Conservation (phyloP, 2,113 vertebrate species). For the Ammodytes marinus region DNA sequence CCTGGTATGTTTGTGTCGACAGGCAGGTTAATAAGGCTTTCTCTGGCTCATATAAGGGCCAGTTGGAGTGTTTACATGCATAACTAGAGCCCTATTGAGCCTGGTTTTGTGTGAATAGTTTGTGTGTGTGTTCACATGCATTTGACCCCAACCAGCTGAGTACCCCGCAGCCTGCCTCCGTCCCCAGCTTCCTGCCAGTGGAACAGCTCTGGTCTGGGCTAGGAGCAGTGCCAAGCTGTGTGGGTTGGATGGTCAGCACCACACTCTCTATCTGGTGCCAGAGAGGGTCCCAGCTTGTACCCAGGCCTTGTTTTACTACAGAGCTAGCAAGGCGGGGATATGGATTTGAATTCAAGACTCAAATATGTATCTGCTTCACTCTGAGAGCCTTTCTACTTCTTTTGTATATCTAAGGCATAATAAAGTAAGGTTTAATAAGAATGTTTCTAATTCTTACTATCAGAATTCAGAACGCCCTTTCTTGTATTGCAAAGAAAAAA, state of each 20-base stretch:
- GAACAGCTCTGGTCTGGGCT: slow-evolving; percentile 59
- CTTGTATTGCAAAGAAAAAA: slow-evolving; percentile 31
- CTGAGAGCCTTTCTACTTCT: not conserved
- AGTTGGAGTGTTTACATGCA: slow-evolving; percentile 37
- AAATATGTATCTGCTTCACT: slow-evolving; percentile 2
- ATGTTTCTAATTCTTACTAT: not conserved
- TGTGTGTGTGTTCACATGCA: slow-evolving; percentile 18
- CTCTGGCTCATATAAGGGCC: not conserved
- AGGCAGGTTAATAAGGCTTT: slow-evolving; percentile 41
- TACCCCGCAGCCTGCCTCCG: slow-evolving; percentile 46
- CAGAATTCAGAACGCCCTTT: slow-evolving; percentile 17
- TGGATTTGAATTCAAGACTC: not conserved
- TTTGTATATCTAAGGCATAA: slow-evolving; percentile 2
- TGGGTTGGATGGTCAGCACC: slow-evolving; percentile 69
- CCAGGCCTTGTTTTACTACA: slow-evolving; percentile 29
- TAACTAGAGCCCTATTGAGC: slow-evolving; percentile 14
- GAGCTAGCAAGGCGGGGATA: not conserved
- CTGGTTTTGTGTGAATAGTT: slow-evolving; percentile 9
- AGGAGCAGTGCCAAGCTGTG: slow-evolving; percentile 67
- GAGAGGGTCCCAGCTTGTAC: slow-evolving; percentile 77
- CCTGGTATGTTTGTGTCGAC: slow-evolving; percentile 33
- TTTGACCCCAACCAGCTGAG: slow-evolving; percentile 78
- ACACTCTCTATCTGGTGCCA: slow-evolving; percentile 80
- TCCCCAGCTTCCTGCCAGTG: slow-evolving; percentile 58
- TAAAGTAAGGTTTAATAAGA: not conserved